Evolutionary conservation across 2,797 vertebrate species (phyloP).

Genomic region (Oryzias dopingdopingensis): DNA sequence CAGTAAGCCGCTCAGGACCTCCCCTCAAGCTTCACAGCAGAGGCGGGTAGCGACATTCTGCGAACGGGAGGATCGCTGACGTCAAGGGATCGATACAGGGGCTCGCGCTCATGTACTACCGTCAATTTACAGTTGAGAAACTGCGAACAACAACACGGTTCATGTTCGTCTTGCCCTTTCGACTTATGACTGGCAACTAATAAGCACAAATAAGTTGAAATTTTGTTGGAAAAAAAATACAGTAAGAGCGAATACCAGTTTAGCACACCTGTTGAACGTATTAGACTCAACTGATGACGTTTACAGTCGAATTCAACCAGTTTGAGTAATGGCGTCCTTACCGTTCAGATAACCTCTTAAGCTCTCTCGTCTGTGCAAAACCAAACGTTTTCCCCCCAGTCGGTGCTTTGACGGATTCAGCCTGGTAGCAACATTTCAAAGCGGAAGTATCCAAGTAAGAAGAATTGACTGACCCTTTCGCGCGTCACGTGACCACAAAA

Average conservation of each 20-base stretch:
- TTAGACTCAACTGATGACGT: neutral
- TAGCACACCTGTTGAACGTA: conserved; percentile 54
- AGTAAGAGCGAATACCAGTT: conserved; percentile 35
- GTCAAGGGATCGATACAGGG: no score
- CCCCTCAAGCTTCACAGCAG: no score
- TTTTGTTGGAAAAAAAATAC: no score
- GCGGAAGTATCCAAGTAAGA: conserved; percentile 34
- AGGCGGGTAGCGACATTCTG: neutral
- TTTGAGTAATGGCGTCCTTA: conserved; percentile 14
- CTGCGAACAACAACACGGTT: no score
- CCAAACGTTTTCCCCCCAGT: conserved; percentile 16
- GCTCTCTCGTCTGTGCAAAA: neutral
- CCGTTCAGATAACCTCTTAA: neutral
- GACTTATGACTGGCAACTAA: no score
- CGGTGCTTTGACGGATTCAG: neutral
- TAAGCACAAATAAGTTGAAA: no score
- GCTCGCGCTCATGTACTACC: no score
- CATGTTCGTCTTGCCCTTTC: no score
- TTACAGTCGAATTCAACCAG: neutral
- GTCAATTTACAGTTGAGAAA: no score
- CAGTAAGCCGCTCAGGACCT: neutral
- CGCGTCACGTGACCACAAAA: conserved; percentile 1
- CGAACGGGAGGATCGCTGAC: no score
- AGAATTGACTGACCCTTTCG: neutral
- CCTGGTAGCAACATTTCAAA: conserved; percentile 1